Base-by-base conservation (phyloP, 2,113 vertebrate genomes). In the Junco hyemalis region DNA sequence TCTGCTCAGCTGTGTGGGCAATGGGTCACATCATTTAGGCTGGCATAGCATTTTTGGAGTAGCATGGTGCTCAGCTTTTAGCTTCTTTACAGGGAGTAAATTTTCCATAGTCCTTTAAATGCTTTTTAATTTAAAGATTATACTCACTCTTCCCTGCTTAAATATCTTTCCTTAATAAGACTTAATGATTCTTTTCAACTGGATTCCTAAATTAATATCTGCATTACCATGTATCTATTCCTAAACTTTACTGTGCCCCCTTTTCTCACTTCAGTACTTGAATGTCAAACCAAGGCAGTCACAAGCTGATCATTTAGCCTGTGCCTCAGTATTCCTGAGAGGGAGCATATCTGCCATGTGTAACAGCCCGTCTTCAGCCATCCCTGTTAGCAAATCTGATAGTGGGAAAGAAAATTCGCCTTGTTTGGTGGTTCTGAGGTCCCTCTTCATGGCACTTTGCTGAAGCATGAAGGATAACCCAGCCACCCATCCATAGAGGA, bases 281-380 rank as follows among this genome's bases (percentile, higher is more conserved):
- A n/a, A 5, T 47, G 47, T 81, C 59, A 66, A 33, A 33, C 42
- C 36, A 47, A 72, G 29, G n/a, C 48, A 29, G 29, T 45, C 7
- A 6, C 53, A 47, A 63, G 42, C 38, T 44, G 38, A 16, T 70
- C 31, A 21, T 59, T 64, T 31, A 54, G 8, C 26, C 35, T 59
- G 28, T 38, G 45, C 26, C 76, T 51, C 24, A 22, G 14, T 76
- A 42, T 42, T 63, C 36, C 48, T 72, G 60, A 68, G 42, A 28
- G 23, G 44, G 42, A 35, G 23, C 14, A 14, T 18, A 24, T 57
- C n/a, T 42, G 47, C 33, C 51, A 45, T 0, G 0, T 15, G 6
- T 11, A 33, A 56, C 6, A 85, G 8, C 23, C 23, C 0, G 0
- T 68, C 66, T 60, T 59, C 42, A 45, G 53, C 11, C 59, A 63